Evolutionary conservation across 1,140 invertebrate genomes (phyloP).

Genomic region (Hormaphis cornu): DNA sequence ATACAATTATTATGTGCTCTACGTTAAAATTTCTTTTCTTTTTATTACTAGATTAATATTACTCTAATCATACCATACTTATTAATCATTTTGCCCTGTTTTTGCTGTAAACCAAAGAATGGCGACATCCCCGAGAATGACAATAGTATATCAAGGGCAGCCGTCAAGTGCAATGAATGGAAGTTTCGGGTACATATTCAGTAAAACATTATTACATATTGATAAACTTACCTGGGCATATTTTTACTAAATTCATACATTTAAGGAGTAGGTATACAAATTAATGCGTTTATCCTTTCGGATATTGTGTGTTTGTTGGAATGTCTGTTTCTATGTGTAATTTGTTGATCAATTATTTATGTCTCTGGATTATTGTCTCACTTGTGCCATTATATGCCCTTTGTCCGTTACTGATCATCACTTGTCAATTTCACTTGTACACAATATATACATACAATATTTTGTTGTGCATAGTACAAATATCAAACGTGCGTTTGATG

Average conservation of each 20-base stretch:
- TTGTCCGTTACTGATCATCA: neutral
- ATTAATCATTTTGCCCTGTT: constrained; percentile 28
- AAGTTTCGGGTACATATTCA: constrained; percentile 32
- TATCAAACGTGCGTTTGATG: neutral
- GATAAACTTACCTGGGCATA: constrained; percentile 16
- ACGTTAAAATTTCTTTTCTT: neutral
- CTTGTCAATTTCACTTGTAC: neutral
- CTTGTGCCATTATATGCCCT: neutral
- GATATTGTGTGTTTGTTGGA: constrained; percentile 2
- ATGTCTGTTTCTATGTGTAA: neutral
- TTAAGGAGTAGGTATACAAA: neutral
- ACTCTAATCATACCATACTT: constrained; percentile 2
- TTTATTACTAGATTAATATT: neutral
- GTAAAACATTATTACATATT: constrained; percentile 25
- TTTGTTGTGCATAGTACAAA: neutral
- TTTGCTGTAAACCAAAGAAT: constrained; percentile 29
- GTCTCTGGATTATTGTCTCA: neutral
- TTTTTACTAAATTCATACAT: constrained; percentile 20
- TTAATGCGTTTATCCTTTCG: neutral
- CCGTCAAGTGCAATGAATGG: constrained; percentile 31
- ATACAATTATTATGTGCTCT: neutral
- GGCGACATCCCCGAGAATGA: constrained; percentile 28
- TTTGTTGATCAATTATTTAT: neutral
- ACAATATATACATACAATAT: neutral
- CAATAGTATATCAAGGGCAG: constrained; percentile 26